Percentiles rank a stretch among this genome's conserved stretches.
phyloP scores from a whole-genome alignment of 2,797 vertebrate genomes.

The Coendou prehensilis region DNA sequence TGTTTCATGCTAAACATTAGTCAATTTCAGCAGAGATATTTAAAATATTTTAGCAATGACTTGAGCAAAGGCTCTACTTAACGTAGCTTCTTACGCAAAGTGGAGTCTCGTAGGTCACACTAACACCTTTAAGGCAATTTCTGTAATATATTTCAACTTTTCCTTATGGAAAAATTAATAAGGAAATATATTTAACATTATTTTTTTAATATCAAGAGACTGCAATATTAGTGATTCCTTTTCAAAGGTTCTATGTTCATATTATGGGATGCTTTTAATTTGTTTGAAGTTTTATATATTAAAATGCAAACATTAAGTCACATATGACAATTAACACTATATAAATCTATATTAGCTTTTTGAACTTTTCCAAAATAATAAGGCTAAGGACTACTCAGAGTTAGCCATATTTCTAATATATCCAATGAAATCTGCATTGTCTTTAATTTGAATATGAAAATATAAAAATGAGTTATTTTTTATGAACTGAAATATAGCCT shows the following conservation, averaged over 20 bases:
- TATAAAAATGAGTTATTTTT: not conserved
- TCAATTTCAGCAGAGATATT: not conserved
- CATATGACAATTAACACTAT: not conserved
- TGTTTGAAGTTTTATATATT: not conserved
- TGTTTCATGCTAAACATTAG: not conserved
- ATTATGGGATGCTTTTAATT: not conserved
- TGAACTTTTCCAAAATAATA: not conserved
- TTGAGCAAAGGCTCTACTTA: not conserved
- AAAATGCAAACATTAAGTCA: not conserved
- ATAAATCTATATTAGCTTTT: not conserved
- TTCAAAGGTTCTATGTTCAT: not conserved
- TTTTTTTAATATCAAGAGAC: not conserved
- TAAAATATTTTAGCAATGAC: not conserved
- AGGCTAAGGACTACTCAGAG: not conserved
- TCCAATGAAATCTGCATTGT: not conserved
- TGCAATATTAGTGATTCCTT: not conserved
- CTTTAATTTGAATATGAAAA: not conserved
- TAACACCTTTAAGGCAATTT: not conserved
- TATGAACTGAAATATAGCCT: not conserved
- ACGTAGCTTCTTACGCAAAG: fast-evolving
- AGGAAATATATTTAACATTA: not conserved
- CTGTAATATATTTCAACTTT: not conserved
- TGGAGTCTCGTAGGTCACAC: not conserved
- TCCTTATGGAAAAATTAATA: not conserved
- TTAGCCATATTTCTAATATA: not conserved